A percentile compares a stretch with the other conserved stretches of the same genome.
phyloP scores from a whole-genome alignment of 2,113 vertebrate genomes.

The Brevimyrus niger region DNA sequence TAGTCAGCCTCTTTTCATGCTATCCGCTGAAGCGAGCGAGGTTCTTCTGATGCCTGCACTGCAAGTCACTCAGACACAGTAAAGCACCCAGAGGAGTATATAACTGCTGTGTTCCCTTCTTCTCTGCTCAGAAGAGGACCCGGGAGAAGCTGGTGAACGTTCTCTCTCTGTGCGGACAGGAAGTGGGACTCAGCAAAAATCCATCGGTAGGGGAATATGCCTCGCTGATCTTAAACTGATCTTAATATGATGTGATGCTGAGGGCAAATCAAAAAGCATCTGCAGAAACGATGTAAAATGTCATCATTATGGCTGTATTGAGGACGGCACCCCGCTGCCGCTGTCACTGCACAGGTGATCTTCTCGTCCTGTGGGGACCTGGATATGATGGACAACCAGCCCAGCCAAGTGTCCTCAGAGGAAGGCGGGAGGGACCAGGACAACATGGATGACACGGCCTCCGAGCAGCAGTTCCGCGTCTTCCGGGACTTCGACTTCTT shows the following conservation, averaged over 20 bases:
- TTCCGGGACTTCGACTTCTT: constrained; percentile 98
- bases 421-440: constrained; percentile 86
- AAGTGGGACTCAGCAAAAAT: constrained; percentile 95
- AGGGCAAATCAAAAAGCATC: not conserved
- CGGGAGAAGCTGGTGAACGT: constrained; percentile 96
- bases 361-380: constrained; percentile 97
- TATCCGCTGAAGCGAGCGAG: not conserved
- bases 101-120: not conserved
- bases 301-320: not conserved
- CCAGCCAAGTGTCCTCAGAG: constrained; percentile 88
- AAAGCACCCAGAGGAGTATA: not conserved
- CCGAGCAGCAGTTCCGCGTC: constrained; percentile 95
- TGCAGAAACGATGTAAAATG: not conserved
- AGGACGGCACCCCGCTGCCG: not conserved
- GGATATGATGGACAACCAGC: constrained; percentile 92
- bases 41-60: not conserved
- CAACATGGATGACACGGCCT: constrained; percentile 90
- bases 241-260: not conserved
- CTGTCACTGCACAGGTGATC: constrained; percentile 71
- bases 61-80: not conserved
- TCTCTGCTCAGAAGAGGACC: constrained; percentile 76
- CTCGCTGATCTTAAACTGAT: not conserved
- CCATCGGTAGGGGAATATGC: constrained; percentile 79
- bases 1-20: not conserved
- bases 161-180: constrained; percentile 91